These are phyloP conservation scores for Rhopalosiphum nymphaeae DNA, from an alignment of 2,888 invertebrate genomes.

Conservation along the genomic window DNA sequence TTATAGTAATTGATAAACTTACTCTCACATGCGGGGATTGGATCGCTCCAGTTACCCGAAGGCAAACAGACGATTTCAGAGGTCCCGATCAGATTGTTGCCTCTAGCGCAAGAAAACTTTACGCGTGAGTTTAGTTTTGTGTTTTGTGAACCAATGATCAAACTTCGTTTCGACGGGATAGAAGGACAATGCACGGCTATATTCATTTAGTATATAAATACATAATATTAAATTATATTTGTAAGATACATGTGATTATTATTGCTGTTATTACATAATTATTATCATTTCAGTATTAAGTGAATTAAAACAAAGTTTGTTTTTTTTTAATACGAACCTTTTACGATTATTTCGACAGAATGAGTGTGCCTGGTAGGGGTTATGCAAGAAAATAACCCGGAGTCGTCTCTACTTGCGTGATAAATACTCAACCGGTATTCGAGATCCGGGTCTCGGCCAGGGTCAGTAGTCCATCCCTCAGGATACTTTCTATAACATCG, in stretches of 20 bases:
- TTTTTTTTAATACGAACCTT: slow-evolving; percentile 73
- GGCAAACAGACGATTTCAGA: slow-evolving; percentile 82
- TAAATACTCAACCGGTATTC: slow-evolving; percentile 87
- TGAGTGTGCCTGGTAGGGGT: slow-evolving; percentile 87
- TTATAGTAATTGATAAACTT: slow-evolving; percentile 69
- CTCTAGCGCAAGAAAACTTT: slow-evolving; percentile 82
- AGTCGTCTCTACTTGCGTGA: slow-evolving; percentile 85
- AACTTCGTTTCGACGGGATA: slow-evolving; percentile 80
- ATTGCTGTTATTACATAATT: not conserved
- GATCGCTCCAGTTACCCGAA: slow-evolving; percentile 88
- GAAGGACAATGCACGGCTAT: slow-evolving; percentile 85
- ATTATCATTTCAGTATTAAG: not conserved
- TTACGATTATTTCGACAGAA: slow-evolving; percentile 83
- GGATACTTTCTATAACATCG: slow-evolving; percentile 76
- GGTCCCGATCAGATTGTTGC: slow-evolving; percentile 84
- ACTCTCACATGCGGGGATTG: slow-evolving; percentile 86
- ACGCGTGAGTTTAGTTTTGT: slow-evolving; percentile 83
- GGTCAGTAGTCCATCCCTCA: slow-evolving; percentile 87
- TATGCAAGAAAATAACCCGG: slow-evolving; percentile 86
- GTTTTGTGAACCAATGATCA: slow-evolving; percentile 79
- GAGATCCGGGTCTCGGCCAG: slow-evolving; percentile 81
- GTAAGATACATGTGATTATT: not conserved
- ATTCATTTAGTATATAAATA: not conserved
- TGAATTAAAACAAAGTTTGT: no score
- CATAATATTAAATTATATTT: not conserved